These are phyloP conservation scores for Echiichthys vipera DNA, from an alignment of 2,797 vertebrate genomes.

Conservation along the genomic window DNA sequence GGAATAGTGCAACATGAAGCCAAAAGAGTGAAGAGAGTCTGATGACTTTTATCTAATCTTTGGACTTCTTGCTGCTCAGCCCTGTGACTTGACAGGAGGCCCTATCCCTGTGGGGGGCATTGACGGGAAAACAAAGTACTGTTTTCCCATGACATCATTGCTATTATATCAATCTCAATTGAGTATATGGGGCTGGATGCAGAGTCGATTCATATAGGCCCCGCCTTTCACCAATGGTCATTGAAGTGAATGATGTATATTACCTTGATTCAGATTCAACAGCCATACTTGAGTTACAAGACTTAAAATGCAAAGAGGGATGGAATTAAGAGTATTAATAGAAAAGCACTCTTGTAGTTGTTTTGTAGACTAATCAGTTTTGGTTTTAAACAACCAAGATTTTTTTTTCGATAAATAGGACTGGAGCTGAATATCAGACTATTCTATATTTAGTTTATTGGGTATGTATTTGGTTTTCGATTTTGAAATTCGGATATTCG, in stretches of 20 bases:
- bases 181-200: background rate
- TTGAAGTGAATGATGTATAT: background rate
- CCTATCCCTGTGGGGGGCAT: constrained; percentile 3
- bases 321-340: too few species aligned
- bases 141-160: constrained; percentile 65
- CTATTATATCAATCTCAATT: too few species aligned
- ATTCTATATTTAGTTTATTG: too few species aligned
- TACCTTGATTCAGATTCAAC: background rate
- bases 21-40: constrained; percentile 12
- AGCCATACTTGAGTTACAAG: background rate
- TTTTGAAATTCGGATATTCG: too few species aligned
- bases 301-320: background rate
- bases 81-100: constrained; percentile 51
- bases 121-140: constrained; percentile 27
- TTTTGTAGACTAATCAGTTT: too few species aligned
- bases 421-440: too few species aligned
- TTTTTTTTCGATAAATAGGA: too few species aligned
- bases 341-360: too few species aligned
- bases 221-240: background rate
- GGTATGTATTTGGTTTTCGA: too few species aligned
- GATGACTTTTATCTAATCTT: constrained; percentile 55
- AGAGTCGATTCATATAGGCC: background rate
- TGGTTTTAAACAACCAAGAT: too few species aligned
- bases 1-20: background rate
- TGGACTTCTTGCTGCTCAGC: constrained; percentile 43